Evolutionary conservation across 1,140 invertebrate genomes (phyloP).

Genomic region (Heliothis virescens): DNA sequence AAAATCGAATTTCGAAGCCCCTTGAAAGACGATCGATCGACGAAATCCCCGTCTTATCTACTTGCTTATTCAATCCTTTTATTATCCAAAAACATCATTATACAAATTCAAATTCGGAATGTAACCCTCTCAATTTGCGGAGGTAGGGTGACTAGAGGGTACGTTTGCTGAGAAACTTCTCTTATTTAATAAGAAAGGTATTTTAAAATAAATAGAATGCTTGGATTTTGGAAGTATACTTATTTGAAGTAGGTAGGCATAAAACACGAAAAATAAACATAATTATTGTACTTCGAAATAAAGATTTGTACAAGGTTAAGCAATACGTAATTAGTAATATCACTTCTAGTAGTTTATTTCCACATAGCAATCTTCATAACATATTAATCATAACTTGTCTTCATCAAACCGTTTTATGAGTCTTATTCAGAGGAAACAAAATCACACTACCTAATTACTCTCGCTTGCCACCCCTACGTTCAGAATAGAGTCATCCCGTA

Average conservation of each 20-base stretch:
- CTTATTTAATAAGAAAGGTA: slow-evolving; percentile 45
- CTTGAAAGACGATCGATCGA: slow-evolving; percentile 34
- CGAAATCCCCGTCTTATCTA: slow-evolving; percentile 50
- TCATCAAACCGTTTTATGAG: background rate
- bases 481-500: slow-evolving; percentile 49
- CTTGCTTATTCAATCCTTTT: slow-evolving; percentile 56
- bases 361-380: background rate
- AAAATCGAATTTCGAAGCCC: slow-evolving; percentile 31
- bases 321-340: background rate
- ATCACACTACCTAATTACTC: slow-evolving; percentile 26
- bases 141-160: slow-evolving; percentile 39
- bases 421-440: slow-evolving; percentile 28
- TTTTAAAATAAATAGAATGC: slow-evolving; percentile 41
- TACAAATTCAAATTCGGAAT: slow-evolving; percentile 53
- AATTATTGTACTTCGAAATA: background rate
- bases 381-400: slow-evolving; percentile 14
- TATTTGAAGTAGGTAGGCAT: slow-evolving; percentile 11
- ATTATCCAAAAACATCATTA: slow-evolving; percentile 54
- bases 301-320: too few relatives aligned
- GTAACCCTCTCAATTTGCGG: slow-evolving; percentile 51
- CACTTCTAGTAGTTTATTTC: background rate
- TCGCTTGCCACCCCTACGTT: slow-evolving; percentile 35
- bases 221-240: slow-evolving; percentile 19
- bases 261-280: too few relatives aligned
- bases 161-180: slow-evolving; percentile 19